phyloP scores from a whole-genome alignment of 2,888 invertebrate genomes.

The Acleris cristana region DNA sequence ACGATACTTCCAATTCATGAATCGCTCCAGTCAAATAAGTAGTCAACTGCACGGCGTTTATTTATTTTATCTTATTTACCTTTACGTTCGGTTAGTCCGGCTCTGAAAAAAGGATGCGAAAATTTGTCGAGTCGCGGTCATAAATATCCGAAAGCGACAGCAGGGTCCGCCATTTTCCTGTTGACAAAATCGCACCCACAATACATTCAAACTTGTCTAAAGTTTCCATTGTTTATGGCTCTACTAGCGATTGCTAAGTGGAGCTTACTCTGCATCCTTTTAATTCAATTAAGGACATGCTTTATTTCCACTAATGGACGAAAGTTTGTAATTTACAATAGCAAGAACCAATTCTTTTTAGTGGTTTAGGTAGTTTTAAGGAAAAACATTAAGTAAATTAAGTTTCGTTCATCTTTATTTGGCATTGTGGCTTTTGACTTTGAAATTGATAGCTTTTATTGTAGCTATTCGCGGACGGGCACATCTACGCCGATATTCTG shows the following conservation, averaged over 20 bases:
- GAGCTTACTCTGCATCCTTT: conserved; percentile 55
- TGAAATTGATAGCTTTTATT: conserved; percentile 63
- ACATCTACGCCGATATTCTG: conserved; percentile 52
- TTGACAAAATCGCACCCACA: conserved; percentile 79
- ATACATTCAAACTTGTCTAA: conserved; percentile 78
- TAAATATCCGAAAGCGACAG: conserved; percentile 77
- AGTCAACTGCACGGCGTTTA: conserved; percentile 44
- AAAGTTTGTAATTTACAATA: conserved; percentile 10
- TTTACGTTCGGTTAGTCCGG: conserved; percentile 66
- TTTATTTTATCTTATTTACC: conserved; percentile 67
- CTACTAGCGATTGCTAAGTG: conserved; percentile 61
- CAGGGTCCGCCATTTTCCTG: conserved; percentile 80
- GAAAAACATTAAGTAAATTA: neutral
- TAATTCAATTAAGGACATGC: conserved; percentile 56
- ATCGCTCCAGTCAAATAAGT: conserved; percentile 6
- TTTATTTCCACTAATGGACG: conserved; percentile 23
- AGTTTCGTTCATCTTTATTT: conserved; percentile 1
- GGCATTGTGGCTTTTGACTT: conserved; percentile 20
- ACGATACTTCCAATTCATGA: neutral
- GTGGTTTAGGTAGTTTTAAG: conserved; percentile 1
- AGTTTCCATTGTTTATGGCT: conserved; percentile 76
- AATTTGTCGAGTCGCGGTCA: conserved; percentile 74
- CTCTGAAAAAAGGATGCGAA: conserved; percentile 70
- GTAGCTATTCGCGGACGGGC: conserved; percentile 49
- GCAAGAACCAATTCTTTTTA: conserved; percentile 4